Base-by-base conservation (phyloP, 2,113 vertebrate genomes). In the Garra rufa region DNA sequence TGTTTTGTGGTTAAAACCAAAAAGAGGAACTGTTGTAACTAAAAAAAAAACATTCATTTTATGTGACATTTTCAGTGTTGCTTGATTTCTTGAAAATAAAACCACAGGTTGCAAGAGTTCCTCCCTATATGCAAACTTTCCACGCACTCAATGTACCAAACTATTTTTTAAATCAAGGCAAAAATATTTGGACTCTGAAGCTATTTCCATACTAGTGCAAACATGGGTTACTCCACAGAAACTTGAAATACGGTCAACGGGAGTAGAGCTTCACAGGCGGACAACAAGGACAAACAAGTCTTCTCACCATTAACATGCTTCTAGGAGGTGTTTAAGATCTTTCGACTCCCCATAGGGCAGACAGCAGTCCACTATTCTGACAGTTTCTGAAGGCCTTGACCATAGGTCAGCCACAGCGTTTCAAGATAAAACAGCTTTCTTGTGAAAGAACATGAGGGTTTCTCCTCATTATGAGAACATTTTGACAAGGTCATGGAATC, bases 151-250 rank as follows among this genome's bases (percentile, higher is more conserved):
- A 34, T 76, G 46, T 52, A 30, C 7, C 73, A 50, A 50, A 52
- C 73, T 30, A n/a, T 44, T 50, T 75, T 75, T 50, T 28, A 30
- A 50, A 28, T 46, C 13, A 30, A 30, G 15, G 26, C 73, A 21
- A 50, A 74, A 50, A 76, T 76, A 76, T 76, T 76, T 76, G 46
- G 15, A 76, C 46, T 76, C 8, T 76, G 73, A 9, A 76, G 21
- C 46, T 76, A 52, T 76, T 76, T 76, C 28, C 73, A 26, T 71
- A 4, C 41, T 65, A 6, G 15, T 34, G 77, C 41, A 65, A 80
- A 80, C 24, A 80, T 6, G 14, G 41, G 15, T n/a, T 80, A 24
- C 52, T 65, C 57, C 77, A 3, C 55, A 61, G 50, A 61, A 61
- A 41, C 55, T 43, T 78, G 55, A 78, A 80, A 41, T 65, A 57